Percentiles rank a stretch among this genome's conserved stretches.
Conservation (phyloP, 1,140 invertebrate genomes). For the Drosophila dunni region DNA sequence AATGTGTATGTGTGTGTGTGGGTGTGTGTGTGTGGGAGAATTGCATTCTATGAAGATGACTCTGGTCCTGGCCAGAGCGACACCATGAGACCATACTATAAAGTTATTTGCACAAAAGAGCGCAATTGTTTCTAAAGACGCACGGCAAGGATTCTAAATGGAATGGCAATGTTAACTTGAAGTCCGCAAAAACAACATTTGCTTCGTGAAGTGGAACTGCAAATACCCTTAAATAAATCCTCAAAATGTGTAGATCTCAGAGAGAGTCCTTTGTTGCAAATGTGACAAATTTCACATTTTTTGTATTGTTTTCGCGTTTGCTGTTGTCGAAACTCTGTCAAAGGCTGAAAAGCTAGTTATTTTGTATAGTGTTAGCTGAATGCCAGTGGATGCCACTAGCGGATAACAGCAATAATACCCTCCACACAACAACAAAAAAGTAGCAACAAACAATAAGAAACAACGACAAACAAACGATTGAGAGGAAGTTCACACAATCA, state of each 20-base stretch:
- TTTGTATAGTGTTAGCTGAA: constrained; percentile 50
- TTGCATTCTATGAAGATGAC: constrained; percentile 50
- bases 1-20: constrained; percentile 22
- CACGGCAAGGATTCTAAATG: constrained; percentile 57
- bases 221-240: constrained; percentile 9
- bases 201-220: constrained; percentile 23
- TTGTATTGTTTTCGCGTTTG: background rate
- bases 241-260: background rate
- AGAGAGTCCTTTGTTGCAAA: background rate
- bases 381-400: constrained; percentile 51
- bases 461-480: constrained; percentile 73
- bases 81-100: constrained; percentile 49
- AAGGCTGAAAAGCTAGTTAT: constrained; percentile 16
- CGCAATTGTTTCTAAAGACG: constrained; percentile 77
- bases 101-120: constrained; percentile 78
- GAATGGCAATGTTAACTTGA: constrained; percentile 41
- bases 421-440: constrained; percentile 42
- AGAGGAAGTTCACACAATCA: constrained; percentile 82
- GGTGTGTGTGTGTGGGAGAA: constrained; percentile 25
- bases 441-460: constrained; percentile 45
- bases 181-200: constrained; percentile 5
- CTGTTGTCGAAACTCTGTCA: constrained; percentile 1
- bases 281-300: no score
- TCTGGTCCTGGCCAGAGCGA: constrained; percentile 27
- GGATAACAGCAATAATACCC: constrained; percentile 79